These are phyloP conservation scores for Endomychus coccineus DNA, from an alignment of 2,888 invertebrate species.

Conservation along the genomic window DNA sequence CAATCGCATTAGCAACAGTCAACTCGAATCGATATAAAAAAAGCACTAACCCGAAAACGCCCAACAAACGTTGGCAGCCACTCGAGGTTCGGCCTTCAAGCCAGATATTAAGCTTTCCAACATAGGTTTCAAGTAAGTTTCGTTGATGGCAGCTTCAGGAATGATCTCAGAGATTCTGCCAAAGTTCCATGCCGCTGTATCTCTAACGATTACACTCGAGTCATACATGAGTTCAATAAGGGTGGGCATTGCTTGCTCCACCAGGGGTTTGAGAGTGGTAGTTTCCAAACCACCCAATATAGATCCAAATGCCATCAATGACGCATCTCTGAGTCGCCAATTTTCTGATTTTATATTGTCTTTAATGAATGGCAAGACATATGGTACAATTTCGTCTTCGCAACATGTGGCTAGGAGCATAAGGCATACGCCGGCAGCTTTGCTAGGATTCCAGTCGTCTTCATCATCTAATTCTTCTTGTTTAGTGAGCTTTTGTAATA, in stretches of 20 bases:
- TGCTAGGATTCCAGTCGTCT: conserved; percentile 99
- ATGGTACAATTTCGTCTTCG: conserved; percentile 93
- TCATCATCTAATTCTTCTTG: conserved; percentile 98
- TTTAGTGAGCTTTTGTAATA: conserved; percentile 90
- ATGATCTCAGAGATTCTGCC: conserved; percentile 96
- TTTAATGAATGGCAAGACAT: conserved; percentile 93
- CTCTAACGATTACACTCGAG: conserved; percentile 85
- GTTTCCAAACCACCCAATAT: conserved; percentile 72
- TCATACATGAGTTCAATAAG: conserved; percentile 94
- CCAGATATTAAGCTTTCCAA: conserved; percentile 78
- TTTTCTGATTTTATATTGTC: conserved; percentile 87
- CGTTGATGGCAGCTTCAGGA: conserved; percentile 89
- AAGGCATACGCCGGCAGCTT: conserved; percentile 97
- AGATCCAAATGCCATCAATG: conserved; percentile 96
- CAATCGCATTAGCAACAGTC: too few species aligned
- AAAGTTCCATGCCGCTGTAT: conserved; percentile 98
- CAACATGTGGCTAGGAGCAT: conserved; percentile 97
- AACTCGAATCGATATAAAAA: background rate
- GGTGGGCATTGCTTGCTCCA: conserved; percentile 94
- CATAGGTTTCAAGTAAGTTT: conserved; percentile 72
- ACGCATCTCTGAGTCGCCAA: conserved; percentile 85
- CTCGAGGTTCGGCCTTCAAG: conserved; percentile 87
- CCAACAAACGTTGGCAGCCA: conserved; percentile 99
- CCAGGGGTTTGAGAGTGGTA: conserved; percentile 80
- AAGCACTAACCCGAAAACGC: conserved; percentile 64